Conservation (phyloP, 2,888 invertebrate genomes). For the Amiota minor region DNA sequence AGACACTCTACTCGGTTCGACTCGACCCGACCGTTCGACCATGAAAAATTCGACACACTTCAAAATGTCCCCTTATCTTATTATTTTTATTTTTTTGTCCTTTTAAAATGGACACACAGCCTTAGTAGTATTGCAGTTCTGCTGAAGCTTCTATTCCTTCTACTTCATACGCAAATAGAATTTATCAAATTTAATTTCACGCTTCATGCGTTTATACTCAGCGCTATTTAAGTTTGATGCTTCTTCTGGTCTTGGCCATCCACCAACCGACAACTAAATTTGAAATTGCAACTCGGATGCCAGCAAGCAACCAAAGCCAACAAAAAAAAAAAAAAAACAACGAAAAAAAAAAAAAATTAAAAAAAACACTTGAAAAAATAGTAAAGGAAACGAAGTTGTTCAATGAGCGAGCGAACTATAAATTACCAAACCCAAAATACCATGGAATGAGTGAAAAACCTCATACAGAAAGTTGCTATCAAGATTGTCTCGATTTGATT, state of each 20-base stretch:
- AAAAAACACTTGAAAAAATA: slow-evolving; percentile 52
- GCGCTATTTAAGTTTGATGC: slow-evolving; percentile 60
- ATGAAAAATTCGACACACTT: slow-evolving; percentile 17
- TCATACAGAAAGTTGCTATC: slow-evolving; percentile 26
- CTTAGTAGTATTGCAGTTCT: too few species aligned
- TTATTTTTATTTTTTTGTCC: neutral
- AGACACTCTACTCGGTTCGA: neutral
- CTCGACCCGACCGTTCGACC: neutral
- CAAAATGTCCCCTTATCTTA: neutral
- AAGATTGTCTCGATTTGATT: slow-evolving; percentile 15
- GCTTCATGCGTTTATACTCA: slow-evolving; percentile 65
- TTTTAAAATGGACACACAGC: neutral
- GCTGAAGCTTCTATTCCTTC: too few species aligned
- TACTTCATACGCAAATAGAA: slow-evolving; percentile 62
- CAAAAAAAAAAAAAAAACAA: slow-evolving; percentile 62
- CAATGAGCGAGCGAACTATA: slow-evolving; percentile 48
- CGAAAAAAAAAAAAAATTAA: slow-evolving; percentile 58
- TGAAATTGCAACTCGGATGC: slow-evolving; percentile 12
- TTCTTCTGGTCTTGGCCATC: neutral
- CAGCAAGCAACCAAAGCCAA: slow-evolving; percentile 45
- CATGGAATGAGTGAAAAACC: slow-evolving; percentile 38
- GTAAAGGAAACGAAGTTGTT: slow-evolving; percentile 24
- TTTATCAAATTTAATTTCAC: slow-evolving; percentile 68
- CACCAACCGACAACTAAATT: neutral
- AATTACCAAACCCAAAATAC: slow-evolving; percentile 45